Evolutionary conservation across 35 echinoderm and acorn worm genomes (phyloP), one percentile per base, ranked within the genome.

Genomic region (Lytechinus pictus): DNA sequence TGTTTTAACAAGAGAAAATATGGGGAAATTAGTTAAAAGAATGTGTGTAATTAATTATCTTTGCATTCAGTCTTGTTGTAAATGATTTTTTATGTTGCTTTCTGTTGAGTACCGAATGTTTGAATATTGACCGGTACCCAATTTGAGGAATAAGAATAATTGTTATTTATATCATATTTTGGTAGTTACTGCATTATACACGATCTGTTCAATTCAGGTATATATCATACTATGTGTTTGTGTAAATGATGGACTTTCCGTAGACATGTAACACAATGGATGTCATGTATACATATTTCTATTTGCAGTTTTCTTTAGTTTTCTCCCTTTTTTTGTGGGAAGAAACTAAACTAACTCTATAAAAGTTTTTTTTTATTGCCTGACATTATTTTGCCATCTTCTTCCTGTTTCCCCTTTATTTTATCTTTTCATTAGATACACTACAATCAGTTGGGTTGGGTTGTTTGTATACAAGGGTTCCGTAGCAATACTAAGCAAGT

Each of bases 151-250:
- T 79, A n/a, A 79, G 66, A 79, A 24, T 79, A 79, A 79, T 79
- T 54, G 88, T 90, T 90, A 90, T 90, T 90, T 90, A 90, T 90
- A 90, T 90, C 88, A 90, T 90, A 90, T 90, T 90, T 90, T 90
- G 10, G 88, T 90, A 90, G 88, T 90, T 52, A 54, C 16, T 90
- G 27, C 88, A 90, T 44, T 54, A 90, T 44, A 90, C 52, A 90
- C 88, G 52, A 14, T 12, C 88, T 12, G 88, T 52, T 52, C 88
- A 52, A 90, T 90, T 90, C 88, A 90, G 88, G 88, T 90, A 90
- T 52, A 44, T 14, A 44, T 90, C 29, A 90, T 90, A 33, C 28
- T 54, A 29, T 44, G 88, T 90, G 88, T 90, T 90, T 90, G 88
- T 90, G 88, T 90, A 54, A 90, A 90, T 54, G 52, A 90, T 90